phyloP scores from a whole-genome alignment of 2,797 vertebrate species.

The Linurgus olivaceus region DNA sequence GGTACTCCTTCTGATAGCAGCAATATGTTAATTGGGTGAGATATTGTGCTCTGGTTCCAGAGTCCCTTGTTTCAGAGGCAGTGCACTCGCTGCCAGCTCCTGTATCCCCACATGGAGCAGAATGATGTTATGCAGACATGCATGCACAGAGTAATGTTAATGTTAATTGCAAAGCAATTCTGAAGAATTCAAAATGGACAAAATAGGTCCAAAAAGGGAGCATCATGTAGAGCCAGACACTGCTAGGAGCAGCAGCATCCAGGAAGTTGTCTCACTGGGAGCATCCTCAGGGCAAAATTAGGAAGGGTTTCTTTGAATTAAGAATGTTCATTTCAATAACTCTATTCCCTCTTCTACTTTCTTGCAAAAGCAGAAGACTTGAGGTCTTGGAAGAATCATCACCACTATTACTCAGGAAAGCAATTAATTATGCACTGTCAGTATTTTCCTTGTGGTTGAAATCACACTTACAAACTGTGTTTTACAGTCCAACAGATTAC shows the following conservation, averaged over 20 bases:
- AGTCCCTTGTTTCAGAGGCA: neutral
- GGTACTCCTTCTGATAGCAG: neutral
- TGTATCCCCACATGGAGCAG: neutral
- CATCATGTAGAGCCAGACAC: neutral
- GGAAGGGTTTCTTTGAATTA: neutral
- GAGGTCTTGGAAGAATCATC: neutral
- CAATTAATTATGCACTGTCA: neutral
- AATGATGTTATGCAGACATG: neutral
- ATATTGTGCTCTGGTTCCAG: neutral
- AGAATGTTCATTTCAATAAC: neutral
- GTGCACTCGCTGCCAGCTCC: neutral
- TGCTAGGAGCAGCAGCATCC: neutral
- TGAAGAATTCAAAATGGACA: neutral
- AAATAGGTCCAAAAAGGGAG: neutral
- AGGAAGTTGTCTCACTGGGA: neutral
- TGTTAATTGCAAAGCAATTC: neutral
- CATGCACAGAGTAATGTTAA: neutral
- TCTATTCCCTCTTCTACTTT: neutral
- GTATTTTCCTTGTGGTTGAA: neutral
- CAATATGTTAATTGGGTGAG: neutral
- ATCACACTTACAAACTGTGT: neutral
- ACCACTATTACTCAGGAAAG: neutral
- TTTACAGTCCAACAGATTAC: neutral
- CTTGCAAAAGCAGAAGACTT: neutral
- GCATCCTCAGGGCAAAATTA: neutral